Base-by-base conservation (phyloP, 53 echinoderm and acorn worm genomes). In the Crossaster papposus region DNA sequence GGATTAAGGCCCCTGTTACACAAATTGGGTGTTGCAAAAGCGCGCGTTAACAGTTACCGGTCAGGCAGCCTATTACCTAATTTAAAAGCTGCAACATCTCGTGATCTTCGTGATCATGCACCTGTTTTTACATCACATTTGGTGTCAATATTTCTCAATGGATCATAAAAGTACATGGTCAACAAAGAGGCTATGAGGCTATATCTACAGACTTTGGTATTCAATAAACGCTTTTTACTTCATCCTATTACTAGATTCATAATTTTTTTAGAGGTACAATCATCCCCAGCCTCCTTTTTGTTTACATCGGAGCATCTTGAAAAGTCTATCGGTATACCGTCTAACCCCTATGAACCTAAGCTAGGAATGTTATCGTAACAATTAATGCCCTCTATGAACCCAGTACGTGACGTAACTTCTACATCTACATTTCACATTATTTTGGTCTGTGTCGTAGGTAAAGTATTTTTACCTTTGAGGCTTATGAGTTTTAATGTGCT, bases 351-450 rank as follows among this genome's bases (percentile, higher is more conserved):
- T 23, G 63, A 81, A 30, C 81, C 35, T 54, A 6, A 8, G 36
- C 54, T 54, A 35, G 64, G 28, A 31, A 54, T 55, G n/a, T n/a
- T 53, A 18, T 32, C 31, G 32, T 52, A 31, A 54, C 7, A 20
- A 54, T 64, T 64, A 63, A 6, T 63, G 64, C 62, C 50, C 65
- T 36, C 65, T 18, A 36, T 65, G 44, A 82, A 64, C 82, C 34
- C 82, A 65, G 44, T 68, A 70, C 82, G 82, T 82, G 82, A 82
- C 37, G 82, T 13, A 70, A 38, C 58, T 81, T 13, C 23, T 10
- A 52, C n/a, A n/a, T n/a, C n/a, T 58, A 58, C 30, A 79, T 52
- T 26, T 9, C 28, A 28, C 12, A 53, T 51, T 32, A 79, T 24
- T 79, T 79, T 54, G 33, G 79, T 54, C 79, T 29, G 79, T 30